Conservation (phyloP, 2,113 vertebrate genomes). For the Dipodomys ordii region DNA sequence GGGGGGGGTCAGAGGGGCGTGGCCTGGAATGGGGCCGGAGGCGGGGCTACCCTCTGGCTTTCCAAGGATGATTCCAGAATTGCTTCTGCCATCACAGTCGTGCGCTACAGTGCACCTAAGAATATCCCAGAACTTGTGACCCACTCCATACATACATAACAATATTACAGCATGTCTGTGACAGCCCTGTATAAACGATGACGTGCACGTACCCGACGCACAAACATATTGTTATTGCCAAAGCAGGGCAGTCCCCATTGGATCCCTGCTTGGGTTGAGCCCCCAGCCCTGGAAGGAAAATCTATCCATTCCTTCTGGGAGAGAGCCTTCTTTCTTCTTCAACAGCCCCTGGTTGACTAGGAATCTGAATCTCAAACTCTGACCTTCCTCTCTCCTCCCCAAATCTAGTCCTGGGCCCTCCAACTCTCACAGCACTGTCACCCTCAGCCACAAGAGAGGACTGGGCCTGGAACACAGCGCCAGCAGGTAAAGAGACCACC, state of each 20-base stretch:
- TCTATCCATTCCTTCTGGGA: neutral
- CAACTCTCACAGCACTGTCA: constrained; percentile 80
- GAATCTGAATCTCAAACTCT: neutral
- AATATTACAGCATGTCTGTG: neutral
- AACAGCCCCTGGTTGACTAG: neutral
- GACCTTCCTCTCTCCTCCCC: constrained; percentile 57
- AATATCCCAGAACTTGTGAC: neutral
- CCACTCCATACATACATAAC: neutral
- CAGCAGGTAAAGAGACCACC: constrained; percentile 78
- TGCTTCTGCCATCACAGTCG: neutral
- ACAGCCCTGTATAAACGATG: neutral
- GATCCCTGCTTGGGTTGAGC: neutral
- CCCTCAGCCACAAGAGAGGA: constrained; percentile 64
- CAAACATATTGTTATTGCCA: neutral
- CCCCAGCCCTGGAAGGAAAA: neutral
- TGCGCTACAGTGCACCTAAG: neutral
- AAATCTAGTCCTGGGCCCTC: constrained; percentile 78
- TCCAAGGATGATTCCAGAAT: neutral
- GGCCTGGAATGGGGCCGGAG: too few species aligned
- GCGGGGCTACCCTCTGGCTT: too few species aligned
- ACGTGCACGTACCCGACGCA: neutral
- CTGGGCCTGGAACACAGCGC: constrained; percentile 77
- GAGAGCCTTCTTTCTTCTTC: neutral
- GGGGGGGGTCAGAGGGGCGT: constrained; percentile 82
- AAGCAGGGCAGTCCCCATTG: neutral